A percentile compares a stretch with the other conserved stretches of the same genome.
phyloP scores from a whole-genome alignment of 2,888 invertebrate species.

The Listrodromus nycthemerus region DNA sequence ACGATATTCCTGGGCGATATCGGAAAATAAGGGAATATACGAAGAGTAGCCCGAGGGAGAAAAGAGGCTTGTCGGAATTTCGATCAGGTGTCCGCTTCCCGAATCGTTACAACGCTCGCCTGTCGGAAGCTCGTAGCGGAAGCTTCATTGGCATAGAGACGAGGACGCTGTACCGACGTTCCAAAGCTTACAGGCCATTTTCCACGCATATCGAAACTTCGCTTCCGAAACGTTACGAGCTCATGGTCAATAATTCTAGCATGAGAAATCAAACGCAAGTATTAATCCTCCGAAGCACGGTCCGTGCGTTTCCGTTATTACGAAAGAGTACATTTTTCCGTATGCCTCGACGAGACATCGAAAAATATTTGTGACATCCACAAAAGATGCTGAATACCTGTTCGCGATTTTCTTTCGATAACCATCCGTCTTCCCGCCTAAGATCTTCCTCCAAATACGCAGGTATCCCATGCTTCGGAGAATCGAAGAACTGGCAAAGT shows the following conservation, averaged over 20 bases:
- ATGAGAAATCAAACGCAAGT: background rate
- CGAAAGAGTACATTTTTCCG: background rate
- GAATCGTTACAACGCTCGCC: conserved; percentile 18
- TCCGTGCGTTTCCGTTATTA: background rate
- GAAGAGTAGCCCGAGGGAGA: conserved; percentile 51
- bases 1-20: conserved; percentile 66
- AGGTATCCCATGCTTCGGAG: background rate
- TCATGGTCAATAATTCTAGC: background rate
- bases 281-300: background rate
- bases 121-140: conserved; percentile 27
- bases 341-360: background rate
- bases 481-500: conserved; percentile 48
- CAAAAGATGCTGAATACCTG: background rate
- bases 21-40: conserved; percentile 49
- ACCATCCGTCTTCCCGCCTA: background rate
- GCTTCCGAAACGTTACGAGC: background rate
- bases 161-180: background rate
- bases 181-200: background rate
- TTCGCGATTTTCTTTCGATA: background rate
- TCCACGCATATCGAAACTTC: background rate
- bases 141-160: conserved; percentile 11
- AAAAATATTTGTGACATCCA: no score
- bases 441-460: background rate
- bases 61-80: conserved; percentile 66
- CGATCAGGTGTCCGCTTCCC: conserved; percentile 69